Conservation (phyloP, 2,113 vertebrate genomes). For the Cathartes aura region DNA sequence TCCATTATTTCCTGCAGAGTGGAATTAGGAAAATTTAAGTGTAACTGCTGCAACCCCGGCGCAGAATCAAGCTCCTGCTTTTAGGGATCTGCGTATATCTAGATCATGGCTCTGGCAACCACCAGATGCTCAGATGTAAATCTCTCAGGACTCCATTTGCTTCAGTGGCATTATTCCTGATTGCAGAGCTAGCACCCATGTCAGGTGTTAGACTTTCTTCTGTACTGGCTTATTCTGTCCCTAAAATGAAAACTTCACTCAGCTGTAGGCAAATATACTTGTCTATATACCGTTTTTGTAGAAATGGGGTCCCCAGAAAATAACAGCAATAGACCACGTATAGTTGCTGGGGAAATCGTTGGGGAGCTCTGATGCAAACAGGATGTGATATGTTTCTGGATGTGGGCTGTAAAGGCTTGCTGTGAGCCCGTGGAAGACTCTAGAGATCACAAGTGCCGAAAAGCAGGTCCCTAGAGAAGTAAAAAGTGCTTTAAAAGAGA, state of each 20-base stretch:
- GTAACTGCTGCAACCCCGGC: background rate
- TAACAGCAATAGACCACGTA: background rate
- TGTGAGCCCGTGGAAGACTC: background rate
- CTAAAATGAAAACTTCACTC: background rate
- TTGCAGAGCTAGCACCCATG: background rate
- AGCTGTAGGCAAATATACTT: background rate
- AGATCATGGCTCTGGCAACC: background rate
- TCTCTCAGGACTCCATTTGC: background rate
- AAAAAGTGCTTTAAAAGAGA: background rate
- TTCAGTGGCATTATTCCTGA: background rate
- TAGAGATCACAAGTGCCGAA: background rate
- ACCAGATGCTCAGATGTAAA: background rate
- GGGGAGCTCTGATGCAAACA: constrained; percentile 34
- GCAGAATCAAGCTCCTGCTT: background rate
- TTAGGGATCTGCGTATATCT: background rate
- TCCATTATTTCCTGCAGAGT: background rate
- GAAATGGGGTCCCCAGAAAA: background rate
- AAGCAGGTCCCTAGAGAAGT: background rate
- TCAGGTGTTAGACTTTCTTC: background rate
- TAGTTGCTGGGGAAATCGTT: background rate
- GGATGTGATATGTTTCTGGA: constrained; percentile 27
- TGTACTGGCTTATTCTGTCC: background rate
- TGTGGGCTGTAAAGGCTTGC: background rate
- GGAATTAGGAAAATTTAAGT: background rate
- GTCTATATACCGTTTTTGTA: background rate